Percentiles rank a stretch among this genome's conserved stretches.
phyloP scores from a whole-genome alignment of 2,888 invertebrate genomes.

The Thymelicus acteon region DNA sequence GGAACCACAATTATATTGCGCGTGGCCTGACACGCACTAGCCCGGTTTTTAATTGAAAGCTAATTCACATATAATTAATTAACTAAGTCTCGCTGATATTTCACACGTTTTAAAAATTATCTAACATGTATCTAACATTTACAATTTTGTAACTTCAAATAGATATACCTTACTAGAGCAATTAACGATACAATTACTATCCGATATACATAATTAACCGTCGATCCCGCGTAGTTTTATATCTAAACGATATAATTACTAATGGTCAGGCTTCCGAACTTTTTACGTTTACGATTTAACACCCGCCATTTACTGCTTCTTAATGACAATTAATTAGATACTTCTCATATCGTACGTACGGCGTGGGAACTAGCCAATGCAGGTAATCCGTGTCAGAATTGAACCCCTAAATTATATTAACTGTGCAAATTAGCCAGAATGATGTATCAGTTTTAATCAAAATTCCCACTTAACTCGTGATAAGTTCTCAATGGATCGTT shows the following conservation, averaged over 20 bases:
- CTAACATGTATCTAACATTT: no score
- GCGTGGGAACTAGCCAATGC: constrained; percentile 23
- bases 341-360: neutral
- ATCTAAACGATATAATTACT: constrained; percentile 31
- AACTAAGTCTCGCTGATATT: no score
- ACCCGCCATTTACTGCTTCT: constrained; percentile 21
- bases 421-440: constrained; percentile 66
- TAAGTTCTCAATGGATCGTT: constrained; percentile 38
- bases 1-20: no score
- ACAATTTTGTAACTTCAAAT: no score
- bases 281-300: constrained; percentile 31
- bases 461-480: constrained; percentile 30
- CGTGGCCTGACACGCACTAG: no score
- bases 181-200: neutral
- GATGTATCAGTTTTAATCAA: constrained; percentile 59
- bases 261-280: constrained; percentile 9
- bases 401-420: constrained; percentile 46
- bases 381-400: neutral
- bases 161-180: neutral
- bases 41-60: no score
- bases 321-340: constrained; percentile 21
- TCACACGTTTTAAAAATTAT: no score
- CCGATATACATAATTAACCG: constrained; percentile 9
- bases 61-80: no score
- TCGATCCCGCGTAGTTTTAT: constrained; percentile 5